Percentiles rank a stretch among this genome's conserved stretches.
Conservation (phyloP, 2,888 invertebrate genomes). For the Metopia argyrocephala region DNA sequence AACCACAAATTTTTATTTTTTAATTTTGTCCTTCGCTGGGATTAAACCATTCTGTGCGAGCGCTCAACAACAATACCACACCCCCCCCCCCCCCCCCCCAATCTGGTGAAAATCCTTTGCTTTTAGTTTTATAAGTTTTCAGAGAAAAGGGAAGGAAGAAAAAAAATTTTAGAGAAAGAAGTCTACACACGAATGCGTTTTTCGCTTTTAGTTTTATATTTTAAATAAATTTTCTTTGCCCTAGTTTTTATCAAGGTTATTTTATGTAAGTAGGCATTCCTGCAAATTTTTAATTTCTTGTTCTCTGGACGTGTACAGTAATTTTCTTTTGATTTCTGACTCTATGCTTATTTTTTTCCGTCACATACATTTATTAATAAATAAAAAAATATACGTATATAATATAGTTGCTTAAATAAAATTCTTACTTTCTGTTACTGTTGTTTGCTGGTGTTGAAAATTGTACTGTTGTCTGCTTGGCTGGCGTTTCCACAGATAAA, state of each 20-base stretch:
- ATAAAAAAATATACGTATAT: no score
- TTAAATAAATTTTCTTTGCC: conserved; percentile 8
- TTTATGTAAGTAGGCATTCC: conserved; percentile 2
- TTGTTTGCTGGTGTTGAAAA: conserved; percentile 14
- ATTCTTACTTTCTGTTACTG: conserved; percentile 11
- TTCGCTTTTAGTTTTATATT: conserved; percentile 1
- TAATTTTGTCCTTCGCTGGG: no score
- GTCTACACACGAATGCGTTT: conserved; percentile 24
- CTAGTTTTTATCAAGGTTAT: conserved; percentile 20
- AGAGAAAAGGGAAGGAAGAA: no score
- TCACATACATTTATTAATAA: conserved; percentile 27
- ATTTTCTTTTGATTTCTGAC: conserved; percentile 10
- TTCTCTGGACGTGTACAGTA: conserved; percentile 6
- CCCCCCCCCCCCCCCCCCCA: no score
- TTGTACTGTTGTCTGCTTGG: no score
- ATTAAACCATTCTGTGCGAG: no score
- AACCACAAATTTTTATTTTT: no score
- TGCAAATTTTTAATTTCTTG: conserved; percentile 15
- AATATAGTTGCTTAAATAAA: conserved; percentile 12
- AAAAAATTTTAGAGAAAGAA: no score
- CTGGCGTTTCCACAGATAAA: no score
- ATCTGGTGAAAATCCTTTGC: no score
- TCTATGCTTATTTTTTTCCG: conserved; percentile 6
- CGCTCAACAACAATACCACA: not conserved
- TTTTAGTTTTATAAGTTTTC: not conserved